phyloP scores from a whole-genome alignment of 2,113 vertebrate species.

The mouse (Mus musculus) region DNA sequence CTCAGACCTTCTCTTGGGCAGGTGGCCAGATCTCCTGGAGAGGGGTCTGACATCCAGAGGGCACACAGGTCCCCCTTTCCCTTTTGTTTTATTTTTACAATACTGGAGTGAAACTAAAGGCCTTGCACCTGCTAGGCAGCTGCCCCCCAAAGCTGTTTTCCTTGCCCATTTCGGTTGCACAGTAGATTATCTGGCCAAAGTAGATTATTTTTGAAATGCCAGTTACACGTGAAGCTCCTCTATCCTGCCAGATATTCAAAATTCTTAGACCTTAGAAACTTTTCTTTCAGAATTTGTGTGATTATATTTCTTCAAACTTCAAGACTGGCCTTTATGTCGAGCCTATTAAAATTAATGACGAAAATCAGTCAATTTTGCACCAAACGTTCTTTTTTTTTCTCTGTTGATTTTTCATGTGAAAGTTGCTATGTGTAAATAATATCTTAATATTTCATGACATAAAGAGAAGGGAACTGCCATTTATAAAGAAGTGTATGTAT shows the following conservation, averaged over 20 bases:
- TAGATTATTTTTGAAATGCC: background rate
- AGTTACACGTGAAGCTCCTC: background rate
- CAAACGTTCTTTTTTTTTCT: background rate
- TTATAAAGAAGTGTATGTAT: background rate
- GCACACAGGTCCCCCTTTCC: background rate
- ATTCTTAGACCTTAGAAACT: background rate
- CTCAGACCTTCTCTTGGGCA: background rate
- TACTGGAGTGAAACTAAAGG: background rate
- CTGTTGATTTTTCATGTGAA: background rate
- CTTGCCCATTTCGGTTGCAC: background rate
- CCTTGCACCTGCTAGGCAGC: background rate
- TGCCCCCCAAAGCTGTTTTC: too few relatives aligned
- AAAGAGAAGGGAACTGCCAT: background rate
- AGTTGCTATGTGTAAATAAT: background rate
- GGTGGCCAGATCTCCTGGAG: background rate
- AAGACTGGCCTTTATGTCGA: background rate
- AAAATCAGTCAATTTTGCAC: background rate
- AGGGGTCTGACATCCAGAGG: background rate
- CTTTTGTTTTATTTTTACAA: background rate
- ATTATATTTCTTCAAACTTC: background rate
- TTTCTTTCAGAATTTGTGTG: background rate
- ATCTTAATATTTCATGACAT: background rate
- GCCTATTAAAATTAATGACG: background rate
- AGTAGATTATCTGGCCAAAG: too few relatives aligned
- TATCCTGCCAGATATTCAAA: background rate